Base-by-base conservation (phyloP, 2,888 invertebrate species). In the Drosophila subsilvestris region DNA sequence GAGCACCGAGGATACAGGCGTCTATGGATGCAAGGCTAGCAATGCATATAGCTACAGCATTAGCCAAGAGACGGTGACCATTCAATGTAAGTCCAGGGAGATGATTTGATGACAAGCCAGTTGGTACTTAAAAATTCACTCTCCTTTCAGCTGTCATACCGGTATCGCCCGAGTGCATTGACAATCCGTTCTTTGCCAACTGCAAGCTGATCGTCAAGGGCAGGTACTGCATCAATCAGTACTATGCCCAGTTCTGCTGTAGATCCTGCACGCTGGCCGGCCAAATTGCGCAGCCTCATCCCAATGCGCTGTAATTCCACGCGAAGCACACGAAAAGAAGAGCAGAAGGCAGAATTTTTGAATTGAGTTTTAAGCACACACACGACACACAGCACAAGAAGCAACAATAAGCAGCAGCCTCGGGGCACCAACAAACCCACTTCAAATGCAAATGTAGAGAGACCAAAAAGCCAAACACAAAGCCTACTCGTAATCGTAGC, bases 241-340 rank as follows among this genome's bases (percentile, higher is more conserved):
- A 98, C 93, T 99, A 98, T 92, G 97, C 97, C 76, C 94, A 94
- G 92, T 98, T 98, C 94, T 99, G 98, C 92, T 99, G 98, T 93
- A 95, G 95, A 91, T 97, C 98, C 1, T 98, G 98, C 91, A 96
- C 97, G 70, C 93, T 96, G 90, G 97, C 97, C 0, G 97, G 97
- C 1, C 96, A 96, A 90, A 92, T 97, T 17, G 70, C 76, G 58
- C 69, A 73, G 67, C 72, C 78, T 22, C 91, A 91, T 83, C 91
- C 91, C 32, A 91, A 91, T 78, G 86, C 86, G 53, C 71, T 91
- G 74, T 90, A 89, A 86, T 76, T 86, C 79, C 77, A 74, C 51
- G 63, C 29, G 4, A 6, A 5, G 25, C 25, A 25, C 25, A 32
- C 29, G 45, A 63, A 4, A 25, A 5, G 25, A 22, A 22, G 22